Conservation (phyloP, 2,113 vertebrate species). For the Zosterops japonicus region DNA sequence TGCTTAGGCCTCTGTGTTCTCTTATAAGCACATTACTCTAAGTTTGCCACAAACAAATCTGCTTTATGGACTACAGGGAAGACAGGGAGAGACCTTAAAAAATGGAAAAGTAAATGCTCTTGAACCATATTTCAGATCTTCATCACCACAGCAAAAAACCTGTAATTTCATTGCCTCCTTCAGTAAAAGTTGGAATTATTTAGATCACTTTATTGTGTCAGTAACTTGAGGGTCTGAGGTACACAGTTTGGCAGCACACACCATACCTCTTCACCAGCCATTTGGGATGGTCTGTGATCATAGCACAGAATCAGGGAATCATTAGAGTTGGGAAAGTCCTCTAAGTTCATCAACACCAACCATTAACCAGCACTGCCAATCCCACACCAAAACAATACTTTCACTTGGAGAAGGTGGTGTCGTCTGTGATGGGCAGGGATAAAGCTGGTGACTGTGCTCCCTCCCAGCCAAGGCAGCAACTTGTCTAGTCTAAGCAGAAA, state of each 20-base stretch:
- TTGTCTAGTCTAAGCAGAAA: not conserved
- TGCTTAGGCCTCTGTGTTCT: not conserved
- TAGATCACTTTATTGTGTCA: not conserved
- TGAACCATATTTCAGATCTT: not conserved
- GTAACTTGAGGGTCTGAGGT: no score
- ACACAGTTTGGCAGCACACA: no score
- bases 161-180: not conserved
- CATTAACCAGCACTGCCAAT: not conserved
- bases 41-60: not conserved
- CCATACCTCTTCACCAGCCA: fast-evolving
- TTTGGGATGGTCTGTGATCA: fast-evolving
- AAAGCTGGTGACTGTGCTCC: not conserved
- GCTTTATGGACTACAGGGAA: not conserved
- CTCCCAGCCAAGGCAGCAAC: not conserved
- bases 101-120: not conserved
- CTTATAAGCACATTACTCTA: not conserved
- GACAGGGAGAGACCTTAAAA: not conserved
- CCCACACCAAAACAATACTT: not conserved
- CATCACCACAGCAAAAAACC: not conserved
- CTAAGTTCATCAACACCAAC: no score
- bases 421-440: not conserved
- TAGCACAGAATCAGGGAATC: not conserved
- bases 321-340: not conserved
- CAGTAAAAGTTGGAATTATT: not conserved
- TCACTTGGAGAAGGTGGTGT: not conserved